These are phyloP conservation scores for Lordiphosa andalusiaca DNA, from an alignment of 2,888 invertebrate genomes.

Conservation along the genomic window DNA sequence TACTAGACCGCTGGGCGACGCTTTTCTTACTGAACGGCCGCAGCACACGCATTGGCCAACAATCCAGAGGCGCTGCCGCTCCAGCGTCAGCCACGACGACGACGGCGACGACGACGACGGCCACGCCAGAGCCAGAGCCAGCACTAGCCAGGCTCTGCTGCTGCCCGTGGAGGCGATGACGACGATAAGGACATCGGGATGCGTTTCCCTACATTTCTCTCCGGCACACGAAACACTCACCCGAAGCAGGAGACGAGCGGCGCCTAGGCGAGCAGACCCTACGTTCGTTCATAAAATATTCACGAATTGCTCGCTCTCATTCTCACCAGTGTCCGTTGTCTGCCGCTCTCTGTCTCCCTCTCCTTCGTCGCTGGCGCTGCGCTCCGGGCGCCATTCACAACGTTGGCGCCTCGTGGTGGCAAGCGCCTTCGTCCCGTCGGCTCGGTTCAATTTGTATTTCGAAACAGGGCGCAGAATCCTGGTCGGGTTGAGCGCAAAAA, in stretches of 20 bases:
- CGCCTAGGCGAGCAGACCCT: constrained; percentile 50
- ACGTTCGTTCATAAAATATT: constrained; percentile 72
- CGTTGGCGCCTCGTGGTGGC: constrained; percentile 14
- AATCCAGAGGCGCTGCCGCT: constrained; percentile 54
- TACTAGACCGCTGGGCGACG: constrained; percentile 81
- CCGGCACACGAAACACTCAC: constrained; percentile 12
- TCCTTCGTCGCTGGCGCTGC: constrained; percentile 28
- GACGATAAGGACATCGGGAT: constrained; percentile 43
- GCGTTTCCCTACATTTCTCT: constrained; percentile 71
- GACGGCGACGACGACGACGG: constrained; percentile 15
- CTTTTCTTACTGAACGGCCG: constrained; percentile 81
- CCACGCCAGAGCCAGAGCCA: constrained; percentile 45
- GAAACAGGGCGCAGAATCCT: constrained; percentile 73
- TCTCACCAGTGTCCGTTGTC: constrained; percentile 52
- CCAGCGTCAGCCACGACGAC: constrained; percentile 38
- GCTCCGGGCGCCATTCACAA: constrained; percentile 35
- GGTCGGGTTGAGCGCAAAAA: constrained; percentile 30
- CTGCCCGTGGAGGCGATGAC: constrained; percentile 21
- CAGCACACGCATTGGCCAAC: constrained; percentile 72
- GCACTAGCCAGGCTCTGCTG: constrained; percentile 39
- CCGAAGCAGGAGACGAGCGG: constrained; percentile 24
- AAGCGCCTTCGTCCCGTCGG: constrained; percentile 31
- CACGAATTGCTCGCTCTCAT: constrained; percentile 74
- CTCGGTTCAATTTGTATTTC: constrained; percentile 43
- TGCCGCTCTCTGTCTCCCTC: constrained; percentile 13